These are phyloP conservation scores for Asbolus verrucosus DNA, from an alignment of 1,140 invertebrate genomes.

Conservation along the genomic window DNA sequence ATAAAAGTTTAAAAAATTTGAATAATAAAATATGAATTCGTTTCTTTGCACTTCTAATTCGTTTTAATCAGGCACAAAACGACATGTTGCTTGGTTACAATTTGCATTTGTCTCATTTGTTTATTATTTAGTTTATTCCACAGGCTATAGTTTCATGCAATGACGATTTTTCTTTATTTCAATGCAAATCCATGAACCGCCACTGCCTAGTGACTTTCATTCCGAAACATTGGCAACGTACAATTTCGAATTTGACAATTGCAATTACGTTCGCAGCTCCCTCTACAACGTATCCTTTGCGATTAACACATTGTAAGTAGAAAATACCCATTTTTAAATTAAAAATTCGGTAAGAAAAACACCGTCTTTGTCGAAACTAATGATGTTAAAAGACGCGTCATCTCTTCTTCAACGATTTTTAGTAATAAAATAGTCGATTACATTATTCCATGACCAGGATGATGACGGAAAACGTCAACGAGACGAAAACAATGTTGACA, in stretches of 20 bases:
- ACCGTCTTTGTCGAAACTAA: not conserved
- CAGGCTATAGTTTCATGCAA: too few species aligned
- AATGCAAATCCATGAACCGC: too few species aligned
- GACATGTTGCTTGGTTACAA: too few species aligned
- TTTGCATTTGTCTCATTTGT: too few species aligned
- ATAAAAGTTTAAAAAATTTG: too few species aligned
- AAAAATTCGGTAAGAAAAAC: not conserved
- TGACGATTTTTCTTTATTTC: too few species aligned
- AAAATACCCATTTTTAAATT: not conserved
- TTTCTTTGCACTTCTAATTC: too few species aligned
- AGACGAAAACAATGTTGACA: not conserved
- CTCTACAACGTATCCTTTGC: conserved; percentile 13
- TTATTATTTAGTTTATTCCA: too few species aligned
- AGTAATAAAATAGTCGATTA: not conserved
- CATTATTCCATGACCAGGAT: not conserved
- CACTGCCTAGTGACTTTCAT: not conserved
- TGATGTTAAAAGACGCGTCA: not conserved
- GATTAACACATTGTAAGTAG: conserved; percentile 7
- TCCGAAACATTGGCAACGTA: not conserved
- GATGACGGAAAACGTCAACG: not conserved
- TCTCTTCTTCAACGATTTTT: too few species aligned
- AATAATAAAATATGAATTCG: too few species aligned
- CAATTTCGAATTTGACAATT: too few species aligned
- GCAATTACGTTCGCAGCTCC: not conserved
- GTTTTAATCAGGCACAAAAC: too few species aligned